Evolutionary conservation across 2,888 invertebrate genomes (phyloP).

Genomic region (Drosophila melanosoma): DNA sequence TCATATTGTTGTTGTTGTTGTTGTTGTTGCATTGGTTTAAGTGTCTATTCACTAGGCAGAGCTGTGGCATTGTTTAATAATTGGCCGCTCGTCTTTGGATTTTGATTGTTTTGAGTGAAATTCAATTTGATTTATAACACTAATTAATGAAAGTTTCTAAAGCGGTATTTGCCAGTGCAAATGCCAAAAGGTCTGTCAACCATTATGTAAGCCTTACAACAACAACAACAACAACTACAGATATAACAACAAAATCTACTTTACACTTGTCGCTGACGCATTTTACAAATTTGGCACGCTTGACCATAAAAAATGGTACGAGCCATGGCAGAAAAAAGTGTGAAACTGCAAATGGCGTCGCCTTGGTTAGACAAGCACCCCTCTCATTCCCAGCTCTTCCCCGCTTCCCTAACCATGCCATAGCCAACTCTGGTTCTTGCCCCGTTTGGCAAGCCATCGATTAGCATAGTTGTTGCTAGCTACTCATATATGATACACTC

Average conservation of each 20-base stretch:
- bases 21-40: constrained; percentile 26
- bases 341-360: constrained; percentile 80
- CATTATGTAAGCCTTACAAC: constrained; percentile 64
- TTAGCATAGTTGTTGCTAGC: constrained; percentile 73
- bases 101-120: constrained; percentile 76
- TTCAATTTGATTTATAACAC: constrained; percentile 79
- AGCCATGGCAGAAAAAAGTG: constrained; percentile 69
- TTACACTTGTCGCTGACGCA: constrained; percentile 78
- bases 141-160: constrained; percentile 69
- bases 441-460: constrained; percentile 70
- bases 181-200: constrained; percentile 28
- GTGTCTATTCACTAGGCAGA: constrained; percentile 25
- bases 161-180: constrained; percentile 23
- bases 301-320: constrained; percentile 78
- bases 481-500: constrained; percentile 29
- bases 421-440: constrained; percentile 61
- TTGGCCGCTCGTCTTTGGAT: constrained; percentile 69
- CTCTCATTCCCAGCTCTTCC: not conserved
- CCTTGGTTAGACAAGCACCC: constrained; percentile 67
- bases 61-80: constrained; percentile 62
- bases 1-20: constrained; percentile 24
- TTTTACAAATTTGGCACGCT: constrained; percentile 80
- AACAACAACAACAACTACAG: constrained; percentile 13
- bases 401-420: not conserved
- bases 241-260: constrained; percentile 44